Percentiles rank a stretch among this genome's conserved stretches.
Conservation (phyloP, 1,140 invertebrate species). For the Drosophila dunni region DNA sequence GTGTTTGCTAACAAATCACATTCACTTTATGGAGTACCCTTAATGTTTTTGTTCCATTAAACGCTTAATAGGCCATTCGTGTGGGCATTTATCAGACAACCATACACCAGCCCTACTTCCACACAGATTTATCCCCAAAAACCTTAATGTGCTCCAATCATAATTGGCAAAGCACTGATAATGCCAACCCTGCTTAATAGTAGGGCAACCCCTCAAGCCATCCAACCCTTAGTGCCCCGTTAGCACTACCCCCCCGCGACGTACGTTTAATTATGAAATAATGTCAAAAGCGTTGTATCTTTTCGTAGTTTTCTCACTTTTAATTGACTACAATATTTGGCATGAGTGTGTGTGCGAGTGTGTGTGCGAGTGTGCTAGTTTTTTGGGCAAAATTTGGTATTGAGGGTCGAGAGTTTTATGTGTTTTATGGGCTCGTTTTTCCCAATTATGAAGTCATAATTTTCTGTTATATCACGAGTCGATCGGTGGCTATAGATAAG, state of each 20-base stretch:
- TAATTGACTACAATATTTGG: slow-evolving; percentile 72
- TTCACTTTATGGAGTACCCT: not conserved
- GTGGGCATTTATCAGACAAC: slow-evolving; percentile 36
- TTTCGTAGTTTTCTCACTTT: slow-evolving; percentile 50
- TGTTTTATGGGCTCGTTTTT: slow-evolving; percentile 36
- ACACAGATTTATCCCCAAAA: slow-evolving; percentile 21
- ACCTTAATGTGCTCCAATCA: slow-evolving; percentile 52
- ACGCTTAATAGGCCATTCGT: slow-evolving; percentile 69
- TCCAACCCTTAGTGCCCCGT: not conserved
- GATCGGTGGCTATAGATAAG: slow-evolving; percentile 71
- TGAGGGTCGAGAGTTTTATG: slow-evolving; percentile 30
- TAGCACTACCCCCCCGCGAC: not conserved
- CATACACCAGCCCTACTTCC: slow-evolving; percentile 8
- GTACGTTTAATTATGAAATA: slow-evolving; percentile 50
- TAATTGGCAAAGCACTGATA: slow-evolving; percentile 73
- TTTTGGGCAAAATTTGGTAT: slow-evolving; percentile 63
- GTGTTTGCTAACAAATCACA: too few species aligned
- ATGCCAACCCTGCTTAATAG: slow-evolving; percentile 24
- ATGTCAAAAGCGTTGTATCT: slow-evolving; percentile 39
- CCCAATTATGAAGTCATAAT: slow-evolving; percentile 81
- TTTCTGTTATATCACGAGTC: slow-evolving; percentile 73
- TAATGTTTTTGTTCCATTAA: slow-evolving; percentile 46
- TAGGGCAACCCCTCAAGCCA: not conserved
- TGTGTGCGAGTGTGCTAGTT: slow-evolving; percentile 24
- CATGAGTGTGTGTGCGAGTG: slow-evolving; percentile 15